Base-by-base conservation (phyloP, 2,888 invertebrate species). In the Oegoconia quadripuncta region DNA sequence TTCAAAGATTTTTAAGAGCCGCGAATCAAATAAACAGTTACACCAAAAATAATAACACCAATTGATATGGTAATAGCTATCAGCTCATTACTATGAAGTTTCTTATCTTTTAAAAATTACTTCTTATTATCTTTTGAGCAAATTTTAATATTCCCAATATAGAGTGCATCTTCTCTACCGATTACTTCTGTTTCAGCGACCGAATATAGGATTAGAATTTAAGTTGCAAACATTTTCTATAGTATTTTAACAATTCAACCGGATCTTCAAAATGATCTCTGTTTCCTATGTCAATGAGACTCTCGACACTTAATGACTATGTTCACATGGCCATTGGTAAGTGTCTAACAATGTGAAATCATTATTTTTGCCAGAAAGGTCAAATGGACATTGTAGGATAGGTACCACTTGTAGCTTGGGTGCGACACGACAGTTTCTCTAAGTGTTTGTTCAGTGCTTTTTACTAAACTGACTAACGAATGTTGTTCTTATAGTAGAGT, bases 361-460 rank as follows among this genome's bases (percentile, higher is more conserved):
- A 41, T 41, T 37, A 41, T 30, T 59, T 56, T 43, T 33, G 47
- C 48, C 15, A 26, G 20, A 29, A 42, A 49, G 59, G 59, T 59
- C 59, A 55, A 53, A 50, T 35, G 46, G 31, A 42, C 35, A 40
- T 42, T 41, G 41, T 48, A 35, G 37, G 52, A 47, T 38, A 32
- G 9, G 20, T 13, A 17, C 26, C 25, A 34, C 32, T 42, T 44
- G 44, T 34, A 32, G 39, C 23, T 34, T 42, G 41, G 45, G 48
- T 37, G 45, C 38, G 52, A 45, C 48, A 39, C 28, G 37, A 34
- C 42, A 35, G 31, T 30, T 17, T 30, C 8, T 17, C 12, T 17
- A 42, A 54, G 52, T 54, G 39, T 46, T 46, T 46, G 11, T 20
- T 43, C 15, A n/a, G n/a, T 26, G 11, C 13, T 34, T 34, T 34